Evolutionary conservation across 2,797 vertebrate species (phyloP).

Genomic region (Acanthis flammea): DNA sequence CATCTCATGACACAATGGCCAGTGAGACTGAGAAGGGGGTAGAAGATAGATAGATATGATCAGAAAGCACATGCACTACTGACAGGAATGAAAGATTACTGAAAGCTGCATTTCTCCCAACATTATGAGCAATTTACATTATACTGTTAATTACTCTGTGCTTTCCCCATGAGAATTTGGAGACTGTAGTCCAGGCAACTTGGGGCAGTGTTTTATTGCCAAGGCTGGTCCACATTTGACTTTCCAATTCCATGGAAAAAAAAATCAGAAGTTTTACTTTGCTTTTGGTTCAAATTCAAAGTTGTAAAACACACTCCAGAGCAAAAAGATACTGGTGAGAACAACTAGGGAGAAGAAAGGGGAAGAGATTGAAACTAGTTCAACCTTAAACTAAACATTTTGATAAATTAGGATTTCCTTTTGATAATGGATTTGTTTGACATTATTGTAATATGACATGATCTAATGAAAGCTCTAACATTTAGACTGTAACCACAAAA

Average conservation of each 20-base stretch:
- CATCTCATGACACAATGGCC: neutral
- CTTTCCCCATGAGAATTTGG: neutral
- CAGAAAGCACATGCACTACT: neutral
- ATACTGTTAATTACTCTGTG: neutral
- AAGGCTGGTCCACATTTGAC: neutral
- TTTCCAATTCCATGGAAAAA: neutral
- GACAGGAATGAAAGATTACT: neutral
- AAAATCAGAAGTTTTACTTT: neutral
- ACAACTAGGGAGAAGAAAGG: neutral
- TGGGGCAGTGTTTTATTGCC: neutral
- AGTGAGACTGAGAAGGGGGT: neutral
- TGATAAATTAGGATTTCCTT: neutral
- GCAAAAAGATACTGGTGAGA: neutral
- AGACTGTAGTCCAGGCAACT: neutral
- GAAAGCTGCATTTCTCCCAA: neutral
- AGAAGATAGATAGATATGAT: neutral
- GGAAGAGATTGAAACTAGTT: neutral
- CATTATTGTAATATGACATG: neutral
- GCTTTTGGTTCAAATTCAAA: neutral
- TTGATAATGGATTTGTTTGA: neutral
- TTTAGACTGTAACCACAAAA: neutral
- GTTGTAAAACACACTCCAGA: neutral
- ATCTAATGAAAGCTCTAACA: neutral
- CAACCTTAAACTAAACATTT: neutral
- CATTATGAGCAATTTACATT: neutral